Percentiles rank a stretch among this genome's conserved stretches.
These are phyloP conservation scores for Furcula furcula DNA, from an alignment of 2,888 invertebrate genomes.

Conservation along the genomic window DNA sequence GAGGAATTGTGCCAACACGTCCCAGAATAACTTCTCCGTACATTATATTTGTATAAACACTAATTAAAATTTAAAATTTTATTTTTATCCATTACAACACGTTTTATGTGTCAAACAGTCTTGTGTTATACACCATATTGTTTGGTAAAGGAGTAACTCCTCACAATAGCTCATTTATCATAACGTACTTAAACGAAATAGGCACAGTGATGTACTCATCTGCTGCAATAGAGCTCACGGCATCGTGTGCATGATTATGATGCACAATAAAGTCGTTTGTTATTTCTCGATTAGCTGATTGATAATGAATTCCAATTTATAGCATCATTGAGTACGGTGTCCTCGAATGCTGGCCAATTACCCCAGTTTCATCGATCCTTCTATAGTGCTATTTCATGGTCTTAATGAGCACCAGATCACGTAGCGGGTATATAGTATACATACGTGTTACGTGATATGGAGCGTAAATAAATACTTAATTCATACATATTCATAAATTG, in stretches of 20 bases:
- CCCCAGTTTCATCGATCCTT: slow-evolving; percentile 48
- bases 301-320: slow-evolving; percentile 72
- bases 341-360: slow-evolving; percentile 53
- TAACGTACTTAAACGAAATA: slow-evolving; percentile 37
- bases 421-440: background rate
- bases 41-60: slow-evolving; percentile 12
- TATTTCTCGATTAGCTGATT: slow-evolving; percentile 63
- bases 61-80: slow-evolving; percentile 6
- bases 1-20: slow-evolving; percentile 59
- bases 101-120: slow-evolving; percentile 10
- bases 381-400: slow-evolving; percentile 30
- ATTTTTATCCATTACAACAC: slow-evolving; percentile 4
- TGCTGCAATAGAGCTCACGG: slow-evolving; percentile 45
- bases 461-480: background rate
- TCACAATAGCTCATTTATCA: slow-evolving; percentile 25
- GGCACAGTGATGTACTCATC: slow-evolving; percentile 43
- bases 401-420: slow-evolving; percentile 14
- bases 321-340: slow-evolving; percentile 60
- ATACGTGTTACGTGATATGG: background rate
- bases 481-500: background rate
- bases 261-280: slow-evolving; percentile 58
- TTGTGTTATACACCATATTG: slow-evolving; percentile 1
- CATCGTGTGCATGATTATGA: slow-evolving; percentile 42
- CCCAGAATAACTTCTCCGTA: slow-evolving; percentile 29
- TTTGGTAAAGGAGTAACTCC: slow-evolving; percentile 10